These are phyloP conservation scores for Eudorcas thomsonii DNA, from an alignment of 2,113 vertebrate species.

Conservation along the genomic window DNA sequence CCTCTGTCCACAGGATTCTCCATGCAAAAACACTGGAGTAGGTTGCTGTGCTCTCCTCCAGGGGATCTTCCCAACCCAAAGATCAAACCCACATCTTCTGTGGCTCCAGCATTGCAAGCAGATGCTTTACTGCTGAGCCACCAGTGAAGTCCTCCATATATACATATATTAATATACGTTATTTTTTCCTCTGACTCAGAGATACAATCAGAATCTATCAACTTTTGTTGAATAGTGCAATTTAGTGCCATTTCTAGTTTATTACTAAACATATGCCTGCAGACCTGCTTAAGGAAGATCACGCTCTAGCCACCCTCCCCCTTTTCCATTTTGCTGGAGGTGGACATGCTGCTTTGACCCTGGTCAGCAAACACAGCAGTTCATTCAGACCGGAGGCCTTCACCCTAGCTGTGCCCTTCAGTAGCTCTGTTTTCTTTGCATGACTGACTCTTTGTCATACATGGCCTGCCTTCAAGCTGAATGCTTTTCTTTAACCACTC, in stretches of 20 bases:
- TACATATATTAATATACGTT: not conserved
- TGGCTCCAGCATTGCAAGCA: not conserved
- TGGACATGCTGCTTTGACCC: not conserved
- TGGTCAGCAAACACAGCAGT: not conserved
- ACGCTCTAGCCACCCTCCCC: not conserved
- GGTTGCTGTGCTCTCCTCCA: not conserved
- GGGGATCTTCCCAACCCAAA: not conserved
- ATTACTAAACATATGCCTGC: not conserved
- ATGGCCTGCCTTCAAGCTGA: not conserved
- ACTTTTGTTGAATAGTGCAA: not conserved
- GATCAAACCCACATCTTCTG: not conserved
- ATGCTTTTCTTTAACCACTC: not conserved
- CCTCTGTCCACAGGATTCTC: not conserved
- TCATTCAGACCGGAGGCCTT: not conserved
- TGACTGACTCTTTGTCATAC: not conserved
- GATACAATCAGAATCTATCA: not conserved
- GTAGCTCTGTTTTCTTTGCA: not conserved
- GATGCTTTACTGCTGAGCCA: not conserved
- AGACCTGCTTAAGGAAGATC: not conserved
- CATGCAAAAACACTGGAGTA: not conserved
- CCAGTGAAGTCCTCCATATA: not conserved
- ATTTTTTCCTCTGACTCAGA: not conserved
- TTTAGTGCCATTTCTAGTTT: not conserved
- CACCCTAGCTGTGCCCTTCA: not conserved
- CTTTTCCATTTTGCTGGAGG: not conserved